These are phyloP conservation scores for Amphiura filiformis DNA, from an alignment of 35 echinoderm and acorn worm genomes.

Conservation along the genomic window DNA sequence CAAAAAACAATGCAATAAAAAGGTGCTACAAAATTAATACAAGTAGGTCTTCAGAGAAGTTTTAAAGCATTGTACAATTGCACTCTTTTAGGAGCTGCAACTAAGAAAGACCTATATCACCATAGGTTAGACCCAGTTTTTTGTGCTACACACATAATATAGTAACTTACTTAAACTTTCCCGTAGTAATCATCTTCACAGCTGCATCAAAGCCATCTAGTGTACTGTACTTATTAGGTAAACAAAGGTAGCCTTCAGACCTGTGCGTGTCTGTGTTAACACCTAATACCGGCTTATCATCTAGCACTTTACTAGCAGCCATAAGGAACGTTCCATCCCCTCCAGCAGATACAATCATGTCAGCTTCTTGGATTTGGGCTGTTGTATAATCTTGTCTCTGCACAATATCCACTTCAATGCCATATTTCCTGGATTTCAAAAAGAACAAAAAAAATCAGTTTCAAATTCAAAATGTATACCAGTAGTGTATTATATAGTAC, in stretches of 20 bases:
- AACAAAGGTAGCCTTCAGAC: constrained; percentile 83
- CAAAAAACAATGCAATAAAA: too few relatives aligned
- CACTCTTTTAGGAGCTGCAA: too few relatives aligned
- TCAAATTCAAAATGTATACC: not conserved
- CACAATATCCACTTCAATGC: constrained; percentile 44
- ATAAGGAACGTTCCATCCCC: constrained; percentile 92
- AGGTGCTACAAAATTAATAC: too few relatives aligned
- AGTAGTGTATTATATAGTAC: not conserved
- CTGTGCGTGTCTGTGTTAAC: constrained; percentile 78
- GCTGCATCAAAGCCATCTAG: constrained; percentile 39
- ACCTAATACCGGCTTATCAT: constrained; percentile 76
- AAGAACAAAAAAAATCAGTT: not conserved
- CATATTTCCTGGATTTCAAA: constrained; percentile 45
- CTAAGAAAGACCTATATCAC: too few relatives aligned
- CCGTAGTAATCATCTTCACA: constrained; percentile 42
- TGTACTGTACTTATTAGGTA: constrained; percentile 68
- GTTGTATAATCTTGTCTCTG: constrained; percentile 33
- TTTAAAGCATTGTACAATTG: too few relatives aligned
- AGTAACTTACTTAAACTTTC: constrained; percentile 67
- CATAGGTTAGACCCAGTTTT: too few relatives aligned
- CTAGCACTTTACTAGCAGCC: constrained; percentile 76
- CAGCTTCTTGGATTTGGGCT: constrained; percentile 65
- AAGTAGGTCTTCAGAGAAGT: too few relatives aligned
- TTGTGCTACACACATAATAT: not conserved
- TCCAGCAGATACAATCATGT: constrained; percentile 78